Evolutionary conservation across 1,140 invertebrate genomes (phyloP), one percentile per base, ranked within the genome.

Genomic region (Drosophila tropicalis): DNA sequence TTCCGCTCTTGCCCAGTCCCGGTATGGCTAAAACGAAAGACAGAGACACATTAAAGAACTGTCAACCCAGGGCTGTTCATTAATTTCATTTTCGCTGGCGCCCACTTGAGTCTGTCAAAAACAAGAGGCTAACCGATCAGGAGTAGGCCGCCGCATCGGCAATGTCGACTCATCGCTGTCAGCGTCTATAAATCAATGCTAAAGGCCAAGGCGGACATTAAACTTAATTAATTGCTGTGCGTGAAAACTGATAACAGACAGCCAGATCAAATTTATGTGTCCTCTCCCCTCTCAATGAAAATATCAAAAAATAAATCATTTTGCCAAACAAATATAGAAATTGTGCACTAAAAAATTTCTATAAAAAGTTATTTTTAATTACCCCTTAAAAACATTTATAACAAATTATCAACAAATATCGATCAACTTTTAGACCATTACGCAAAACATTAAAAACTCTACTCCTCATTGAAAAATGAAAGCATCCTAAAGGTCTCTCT

Each of bases 1-100:
- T 81, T 71, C 91, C 90, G 74, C 86, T 92, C 73, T 92, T 92
- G 55, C 87, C 87, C 70, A 92, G 74, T 58, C 91, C 91, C 32
- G 91, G 91, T 62, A 92, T 92, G 51, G 91, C 91, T 92, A 51
- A 47, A 70, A 56, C 17, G 47, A 15, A 25, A 34, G 57, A 36
- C 34, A 36, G 3, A 51, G 5, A 29, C 12, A 22, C 39, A 51
- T 41, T 84, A 69, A 75, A 62, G 19, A 68, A 69, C 72, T 76
- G 72, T 67, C 54, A 58, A 41, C 64, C 34, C 39, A 58, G 15
- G 65, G 65, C 72, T 72, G 76, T 73, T 75, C 70, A 72, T 67
- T 68, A 72, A 72, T 78, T 71, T 40, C 44, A 4, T 34, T 69
- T 57, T 36, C 13, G 36, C 15, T 47, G 72, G 81, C 76, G 68